phyloP scores from a whole-genome alignment of 2,113 vertebrate species.

The Pan paniscus region DNA sequence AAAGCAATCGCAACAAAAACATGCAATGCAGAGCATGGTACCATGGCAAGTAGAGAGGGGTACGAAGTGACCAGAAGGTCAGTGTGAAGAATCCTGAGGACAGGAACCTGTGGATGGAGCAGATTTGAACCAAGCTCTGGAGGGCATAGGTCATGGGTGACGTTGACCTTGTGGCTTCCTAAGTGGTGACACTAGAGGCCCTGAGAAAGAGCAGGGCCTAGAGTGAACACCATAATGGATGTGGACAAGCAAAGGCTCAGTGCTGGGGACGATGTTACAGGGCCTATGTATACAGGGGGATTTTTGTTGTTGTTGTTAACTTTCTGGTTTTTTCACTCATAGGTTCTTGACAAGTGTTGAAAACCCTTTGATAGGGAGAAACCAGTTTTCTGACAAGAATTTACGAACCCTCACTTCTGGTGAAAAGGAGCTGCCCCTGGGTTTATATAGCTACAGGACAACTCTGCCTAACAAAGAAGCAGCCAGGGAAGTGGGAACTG shows the following conservation, averaged over 20 bases:
- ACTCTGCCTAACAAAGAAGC: neutral
- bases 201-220: neutral
- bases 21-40: neutral
- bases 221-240: fast-evolving
- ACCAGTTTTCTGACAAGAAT: neutral
- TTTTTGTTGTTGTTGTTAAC: neutral
- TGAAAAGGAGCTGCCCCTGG: neutral
- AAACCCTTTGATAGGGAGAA: neutral
- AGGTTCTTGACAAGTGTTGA: neutral
- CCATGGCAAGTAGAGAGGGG: neutral
- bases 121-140: neutral
- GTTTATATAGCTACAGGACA: neutral
- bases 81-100: neutral
- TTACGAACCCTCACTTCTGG: neutral
- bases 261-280: neutral
- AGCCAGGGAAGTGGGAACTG: neutral
- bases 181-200: neutral
- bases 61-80: neutral
- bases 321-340: neutral
- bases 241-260: neutral
- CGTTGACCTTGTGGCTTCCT: neutral
- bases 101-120: too few relatives aligned
- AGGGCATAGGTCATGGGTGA: neutral
- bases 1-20: too few relatives aligned
- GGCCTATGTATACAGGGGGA: neutral